Conservation (phyloP, 1,140 invertebrate genomes). For the Fragariocoptes setiger region DNA sequence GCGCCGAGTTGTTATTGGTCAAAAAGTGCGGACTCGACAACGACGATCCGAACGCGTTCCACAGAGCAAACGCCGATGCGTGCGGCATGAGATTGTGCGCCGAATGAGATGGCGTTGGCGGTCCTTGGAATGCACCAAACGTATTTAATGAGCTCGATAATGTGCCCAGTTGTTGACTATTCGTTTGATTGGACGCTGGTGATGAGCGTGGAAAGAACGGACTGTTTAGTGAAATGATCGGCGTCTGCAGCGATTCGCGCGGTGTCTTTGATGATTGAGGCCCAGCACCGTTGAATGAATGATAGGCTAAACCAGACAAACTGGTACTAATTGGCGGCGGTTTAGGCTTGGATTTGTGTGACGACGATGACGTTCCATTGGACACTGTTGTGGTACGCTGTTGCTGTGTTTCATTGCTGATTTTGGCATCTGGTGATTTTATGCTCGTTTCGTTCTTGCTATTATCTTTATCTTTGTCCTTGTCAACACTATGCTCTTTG, state of each 20-base stretch:
- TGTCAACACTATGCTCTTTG: too few species aligned
- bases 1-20: neutral
- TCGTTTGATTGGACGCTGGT: neutral
- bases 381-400: conserved; percentile 4
- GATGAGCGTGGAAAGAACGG: conserved; percentile 11
- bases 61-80: conserved; percentile 10
- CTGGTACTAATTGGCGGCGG: conserved; percentile 12
- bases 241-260: conserved; percentile 12
- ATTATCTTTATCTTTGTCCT: too few species aligned
- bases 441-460: too few species aligned
- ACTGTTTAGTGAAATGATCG: conserved; percentile 12
- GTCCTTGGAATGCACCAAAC: neutral
- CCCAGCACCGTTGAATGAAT: neutral
- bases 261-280: neutral
- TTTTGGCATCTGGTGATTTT: neutral
- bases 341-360: conserved; percentile 12
- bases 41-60: conserved; percentile 10
- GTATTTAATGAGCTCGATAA: neutral
- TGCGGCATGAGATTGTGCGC: conserved; percentile 4
- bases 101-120: conserved; percentile 1
- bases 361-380: neutral
- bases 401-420: neutral
- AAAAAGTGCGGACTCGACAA: conserved; percentile 6
- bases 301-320: conserved; percentile 1
- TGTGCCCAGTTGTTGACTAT: neutral